Evolutionary conservation across 2,113 vertebrate species (phyloP).

Genomic region (Alligator mississippiensis): DNA sequence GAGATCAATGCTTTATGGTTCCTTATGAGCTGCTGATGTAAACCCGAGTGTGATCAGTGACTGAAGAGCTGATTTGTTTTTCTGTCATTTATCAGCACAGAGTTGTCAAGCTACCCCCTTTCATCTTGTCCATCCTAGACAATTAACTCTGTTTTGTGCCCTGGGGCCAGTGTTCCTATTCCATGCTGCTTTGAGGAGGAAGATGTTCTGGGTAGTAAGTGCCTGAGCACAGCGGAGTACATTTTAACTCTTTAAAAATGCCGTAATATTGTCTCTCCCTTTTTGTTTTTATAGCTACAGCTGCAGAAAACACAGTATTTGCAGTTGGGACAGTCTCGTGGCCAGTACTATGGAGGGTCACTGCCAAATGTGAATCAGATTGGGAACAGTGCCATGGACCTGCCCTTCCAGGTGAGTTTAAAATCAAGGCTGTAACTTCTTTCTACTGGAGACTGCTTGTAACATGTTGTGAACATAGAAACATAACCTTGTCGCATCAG

Average conservation of each 20-base stretch:
- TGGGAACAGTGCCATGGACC: conserved; percentile 94
- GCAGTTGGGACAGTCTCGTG: conserved; percentile 97
- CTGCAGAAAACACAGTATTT: conserved; percentile 99
- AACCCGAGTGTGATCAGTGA: fast-evolving
- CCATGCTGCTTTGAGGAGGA: fast-evolving
- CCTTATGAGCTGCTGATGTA: neutral
- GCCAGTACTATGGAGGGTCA: conserved; percentile 98
- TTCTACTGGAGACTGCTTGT: neutral
- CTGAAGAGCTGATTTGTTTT: neutral
- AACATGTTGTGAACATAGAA: neutral
- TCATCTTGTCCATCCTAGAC: neutral
- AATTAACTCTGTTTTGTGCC: neutral
- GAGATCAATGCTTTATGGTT: neutral
- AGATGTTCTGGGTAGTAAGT: fast-evolving
- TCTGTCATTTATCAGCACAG: neutral
- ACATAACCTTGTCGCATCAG: neutral
- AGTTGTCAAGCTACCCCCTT: neutral
- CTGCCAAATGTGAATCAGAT: conserved; percentile 99
- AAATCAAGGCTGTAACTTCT: fast-evolving
- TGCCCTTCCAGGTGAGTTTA: conserved; percentile 96
- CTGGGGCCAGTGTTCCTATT: neutral
- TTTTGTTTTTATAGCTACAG: conserved; percentile 88
- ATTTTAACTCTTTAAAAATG: neutral
- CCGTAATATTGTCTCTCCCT: neutral
- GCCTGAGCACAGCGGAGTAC: neutral